phyloP scores from a whole-genome alignment of 2,888 invertebrate species.

The Reticulitermes lucifugus region DNA sequence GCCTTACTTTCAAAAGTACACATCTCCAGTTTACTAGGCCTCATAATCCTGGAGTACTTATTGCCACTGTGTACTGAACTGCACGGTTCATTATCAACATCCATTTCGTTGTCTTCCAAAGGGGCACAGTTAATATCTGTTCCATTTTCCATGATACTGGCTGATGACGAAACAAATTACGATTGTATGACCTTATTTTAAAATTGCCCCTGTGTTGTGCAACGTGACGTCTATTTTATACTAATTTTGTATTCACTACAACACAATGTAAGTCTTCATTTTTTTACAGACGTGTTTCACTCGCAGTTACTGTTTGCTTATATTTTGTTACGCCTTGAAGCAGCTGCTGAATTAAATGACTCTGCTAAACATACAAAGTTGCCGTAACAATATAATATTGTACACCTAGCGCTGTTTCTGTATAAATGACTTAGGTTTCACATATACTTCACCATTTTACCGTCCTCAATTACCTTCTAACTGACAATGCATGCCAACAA shows the following conservation, averaged over 20 bases:
- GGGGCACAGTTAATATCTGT: not conserved
- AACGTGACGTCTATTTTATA: not conserved
- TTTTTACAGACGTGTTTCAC: not conserved
- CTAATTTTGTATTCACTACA: not conserved
- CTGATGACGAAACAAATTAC: not conserved
- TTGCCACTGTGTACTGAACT: not conserved
- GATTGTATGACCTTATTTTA: not conserved
- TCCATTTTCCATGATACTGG: slow-evolving; percentile 22
- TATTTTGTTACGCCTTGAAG: not conserved
- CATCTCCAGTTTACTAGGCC: not conserved
- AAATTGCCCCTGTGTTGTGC: not conserved
- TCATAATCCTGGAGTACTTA: not conserved
- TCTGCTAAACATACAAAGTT: no score
- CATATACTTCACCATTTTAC: no score
- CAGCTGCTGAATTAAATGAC: slow-evolving; percentile 4
- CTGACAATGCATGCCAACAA: not conserved
- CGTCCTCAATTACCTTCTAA: not conserved
- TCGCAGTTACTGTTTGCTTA: not conserved
- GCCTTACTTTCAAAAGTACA: not conserved
- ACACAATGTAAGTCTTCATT: not conserved
- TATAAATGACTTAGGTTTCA: no score
- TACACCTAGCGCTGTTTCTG: not conserved
- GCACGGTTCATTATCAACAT: not conserved
- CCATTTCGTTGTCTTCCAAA: slow-evolving; percentile 26
- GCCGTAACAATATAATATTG: not conserved